These are phyloP conservation scores for Thysanoteuthis rhombus DNA, from an alignment of 2,888 invertebrate species.

Conservation along the genomic window DNA sequence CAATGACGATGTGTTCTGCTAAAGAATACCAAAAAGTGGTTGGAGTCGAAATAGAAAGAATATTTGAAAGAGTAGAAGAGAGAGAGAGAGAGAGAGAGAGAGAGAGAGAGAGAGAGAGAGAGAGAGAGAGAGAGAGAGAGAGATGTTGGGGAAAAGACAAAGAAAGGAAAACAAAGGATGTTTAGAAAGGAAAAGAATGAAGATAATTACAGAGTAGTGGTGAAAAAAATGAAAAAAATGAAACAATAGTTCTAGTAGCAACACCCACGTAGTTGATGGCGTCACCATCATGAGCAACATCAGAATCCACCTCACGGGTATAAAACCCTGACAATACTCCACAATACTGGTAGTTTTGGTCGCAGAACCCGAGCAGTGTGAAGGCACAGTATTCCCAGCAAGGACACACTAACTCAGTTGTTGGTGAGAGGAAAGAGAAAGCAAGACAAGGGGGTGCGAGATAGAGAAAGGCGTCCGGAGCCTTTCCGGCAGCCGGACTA, in stretches of 20 bases:
- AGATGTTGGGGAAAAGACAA: neutral
- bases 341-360: neutral
- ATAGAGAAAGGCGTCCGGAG: neutral
- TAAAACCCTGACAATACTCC: neutral
- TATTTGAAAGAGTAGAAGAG: neutral
- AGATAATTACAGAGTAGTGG: neutral
- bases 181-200: neutral
- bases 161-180: neutral
- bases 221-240: neutral
- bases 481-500: neutral
- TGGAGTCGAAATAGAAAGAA: neutral
- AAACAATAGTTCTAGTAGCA: neutral
- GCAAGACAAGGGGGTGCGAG: neutral
- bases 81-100: neutral
- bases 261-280: neutral
- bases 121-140: neutral
- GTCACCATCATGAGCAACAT: neutral
- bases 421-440: neutral
- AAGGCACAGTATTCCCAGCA: neutral
- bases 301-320: neutral
- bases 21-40: neutral
- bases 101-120: neutral
- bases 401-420: neutral
- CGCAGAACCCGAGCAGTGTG: neutral
- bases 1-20: neutral